These are phyloP conservation scores for Yponomeuta sedellus DNA, from an alignment of 2,888 invertebrate genomes.

Conservation along the genomic window DNA sequence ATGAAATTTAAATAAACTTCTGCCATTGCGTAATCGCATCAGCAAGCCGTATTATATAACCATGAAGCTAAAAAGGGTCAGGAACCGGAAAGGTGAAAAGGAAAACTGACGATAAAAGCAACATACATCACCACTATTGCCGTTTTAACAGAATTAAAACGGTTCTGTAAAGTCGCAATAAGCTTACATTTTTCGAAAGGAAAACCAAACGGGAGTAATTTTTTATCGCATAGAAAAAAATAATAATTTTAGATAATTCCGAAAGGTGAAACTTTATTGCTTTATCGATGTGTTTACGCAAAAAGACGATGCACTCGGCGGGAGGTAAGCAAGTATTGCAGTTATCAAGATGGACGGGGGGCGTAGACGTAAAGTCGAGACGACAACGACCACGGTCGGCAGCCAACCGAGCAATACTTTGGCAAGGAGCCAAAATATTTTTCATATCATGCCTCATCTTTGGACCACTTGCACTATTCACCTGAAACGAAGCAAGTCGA, in stretches of 20 bases:
- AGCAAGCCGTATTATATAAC: slow-evolving; percentile 9
- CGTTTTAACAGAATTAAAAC: no score
- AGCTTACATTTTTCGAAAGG: not conserved
- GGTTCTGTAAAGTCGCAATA: no score
- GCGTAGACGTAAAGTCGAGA: slow-evolving; percentile 11
- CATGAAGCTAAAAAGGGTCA: slow-evolving; percentile 6
- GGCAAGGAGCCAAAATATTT: slow-evolving; percentile 65
- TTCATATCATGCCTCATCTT: slow-evolving; percentile 55
- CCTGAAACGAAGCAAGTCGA: slow-evolving; percentile 43
- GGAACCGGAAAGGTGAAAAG: slow-evolving; percentile 8
- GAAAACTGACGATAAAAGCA: slow-evolving; percentile 13
- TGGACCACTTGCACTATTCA: slow-evolving; percentile 68
- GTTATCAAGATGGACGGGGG: slow-evolving; percentile 11
- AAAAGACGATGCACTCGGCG: slow-evolving; percentile 8
- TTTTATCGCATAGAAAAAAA: not conserved
- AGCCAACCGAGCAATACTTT: slow-evolving; percentile 50
- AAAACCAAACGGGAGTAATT: not conserved
- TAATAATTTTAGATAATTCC: not conserved
- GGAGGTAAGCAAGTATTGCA: not conserved
- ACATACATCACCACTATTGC: slow-evolving; percentile 8
- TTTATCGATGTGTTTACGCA: slow-evolving; percentile 7
- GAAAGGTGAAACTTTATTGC: not conserved
- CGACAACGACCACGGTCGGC: slow-evolving; percentile 32
- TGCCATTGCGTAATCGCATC: no score
- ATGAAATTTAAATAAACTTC: no score